Evolutionary conservation across 2,888 invertebrate genomes (phyloP).

Genomic region (Camponotus fellah): DNA sequence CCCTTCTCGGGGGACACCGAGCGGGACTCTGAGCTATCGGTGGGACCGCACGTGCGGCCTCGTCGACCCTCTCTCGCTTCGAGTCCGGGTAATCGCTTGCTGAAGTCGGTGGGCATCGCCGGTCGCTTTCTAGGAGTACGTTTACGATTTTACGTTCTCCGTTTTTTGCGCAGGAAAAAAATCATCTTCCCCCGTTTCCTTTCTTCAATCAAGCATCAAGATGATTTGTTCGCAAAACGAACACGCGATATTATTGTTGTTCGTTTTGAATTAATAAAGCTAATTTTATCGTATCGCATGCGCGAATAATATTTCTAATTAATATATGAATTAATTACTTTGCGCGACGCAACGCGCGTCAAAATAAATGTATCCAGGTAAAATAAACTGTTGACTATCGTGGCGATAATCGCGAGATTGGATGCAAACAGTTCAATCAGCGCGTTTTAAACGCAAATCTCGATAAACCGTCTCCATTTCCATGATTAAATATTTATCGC

Average conservation of each 20-base stretch:
- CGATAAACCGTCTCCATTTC: not conserved
- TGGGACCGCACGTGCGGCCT: slow-evolving; percentile 50
- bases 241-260: not conserved
- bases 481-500: slow-evolving; percentile 1
- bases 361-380: not conserved
- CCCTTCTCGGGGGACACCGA: slow-evolving; percentile 71
- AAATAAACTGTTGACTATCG: not conserved
- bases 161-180: not conserved
- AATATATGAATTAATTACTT: not conserved
- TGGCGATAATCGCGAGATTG: slow-evolving; percentile 10
- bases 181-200: not conserved
- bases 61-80: slow-evolving; percentile 78
- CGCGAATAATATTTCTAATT: not conserved
- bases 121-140: slow-evolving; percentile 81
- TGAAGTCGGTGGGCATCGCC: slow-evolving; percentile 82
- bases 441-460: not conserved
- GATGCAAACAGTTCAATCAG: not conserved
- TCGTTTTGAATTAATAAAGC: slow-evolving; percentile 20
- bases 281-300: not conserved
- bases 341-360: not conserved
- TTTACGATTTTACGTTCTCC: slow-evolving; percentile 61
- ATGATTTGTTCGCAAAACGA: not conserved
- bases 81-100: slow-evolving; percentile 78
- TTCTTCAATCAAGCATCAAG: not conserved
- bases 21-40: slow-evolving; percentile 69